These are phyloP conservation scores for Merops nubicus DNA, from an alignment of 2,113 vertebrate genomes.

Conservation along the genomic window DNA sequence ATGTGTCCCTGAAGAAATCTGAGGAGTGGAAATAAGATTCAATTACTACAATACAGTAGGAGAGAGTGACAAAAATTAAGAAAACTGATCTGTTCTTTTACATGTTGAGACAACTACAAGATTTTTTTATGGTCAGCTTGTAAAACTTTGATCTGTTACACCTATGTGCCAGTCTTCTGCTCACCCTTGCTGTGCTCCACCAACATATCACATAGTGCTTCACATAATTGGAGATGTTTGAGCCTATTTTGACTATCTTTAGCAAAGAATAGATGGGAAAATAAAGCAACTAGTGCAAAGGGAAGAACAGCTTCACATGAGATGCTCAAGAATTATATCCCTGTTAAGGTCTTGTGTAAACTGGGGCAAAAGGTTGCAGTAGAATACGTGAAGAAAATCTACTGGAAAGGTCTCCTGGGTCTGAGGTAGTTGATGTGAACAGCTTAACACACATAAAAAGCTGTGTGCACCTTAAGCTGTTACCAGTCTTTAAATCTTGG, in stretches of 20 bases:
- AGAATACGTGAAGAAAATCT: background rate
- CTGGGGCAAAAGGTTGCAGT: background rate
- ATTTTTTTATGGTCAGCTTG: background rate
- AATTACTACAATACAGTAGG: background rate
- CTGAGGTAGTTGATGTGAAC: background rate
- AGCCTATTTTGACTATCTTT: background rate
- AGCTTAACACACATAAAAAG: background rate
- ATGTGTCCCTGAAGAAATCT: background rate
- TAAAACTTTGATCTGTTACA: background rate
- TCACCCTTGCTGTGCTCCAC: background rate
- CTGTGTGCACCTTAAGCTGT: background rate
- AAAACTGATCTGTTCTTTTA: background rate
- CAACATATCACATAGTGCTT: background rate
- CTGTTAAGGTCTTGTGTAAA: conserved; percentile 1
- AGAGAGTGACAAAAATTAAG: background rate
- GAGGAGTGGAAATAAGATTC: background rate
- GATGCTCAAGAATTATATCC: background rate
- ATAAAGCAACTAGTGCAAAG: background rate
- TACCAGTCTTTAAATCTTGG: background rate
- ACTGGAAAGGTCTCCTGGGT: conserved; percentile 3
- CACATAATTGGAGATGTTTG: background rate
- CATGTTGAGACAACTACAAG: background rate
- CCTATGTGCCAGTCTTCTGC: background rate
- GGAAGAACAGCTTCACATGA: background rate
- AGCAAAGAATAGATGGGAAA: background rate